Evolutionary conservation across 2,113 vertebrate species (phyloP), one percentile per base, ranked within the genome.

Genomic region (Erythrocercus mccallii): DNA sequence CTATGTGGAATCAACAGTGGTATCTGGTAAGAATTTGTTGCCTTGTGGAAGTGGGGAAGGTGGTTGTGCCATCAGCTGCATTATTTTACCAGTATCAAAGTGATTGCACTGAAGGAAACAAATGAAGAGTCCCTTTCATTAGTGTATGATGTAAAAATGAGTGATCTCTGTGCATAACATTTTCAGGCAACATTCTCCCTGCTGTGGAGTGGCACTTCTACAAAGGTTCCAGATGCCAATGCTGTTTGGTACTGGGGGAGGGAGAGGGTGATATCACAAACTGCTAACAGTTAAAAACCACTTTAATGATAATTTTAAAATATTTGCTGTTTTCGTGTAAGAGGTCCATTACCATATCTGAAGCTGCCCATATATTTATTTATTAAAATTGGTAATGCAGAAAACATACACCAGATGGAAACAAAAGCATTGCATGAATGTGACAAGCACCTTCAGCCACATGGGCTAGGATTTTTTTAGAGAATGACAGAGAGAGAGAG

Each of bases 1-100:
- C 99, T 10, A 99, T 99, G 99, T 99, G 99, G 99, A 99, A 98
- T 94, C 98, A 99, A 92, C 99, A 99, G 97, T 99, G 99, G 99
- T 99, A 99, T 89, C 97, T 99, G 98, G 99, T 99, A 98, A 98
- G 99, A 97, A 48, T 54, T 57, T 84, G 14, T 18, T 83, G 60
- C 22, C 6, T 6, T 35, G 10, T 56, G 48, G 30, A n/a, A 7
- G 2, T 7, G 31, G 23, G 37, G 15, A 8, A 27, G 38, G 48
- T 45, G 42, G 11, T 20, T 76, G n/a, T 60, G 47, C 72, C 54
- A 2, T 48, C 54, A 71, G 48, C 17, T 72, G 45, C 57, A 4
- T n/a, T 71, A 4, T 79, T 87, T 78, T 13, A 13, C 20, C 31
- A 5, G 8, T 38, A 8, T 38, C 40, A 30, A 30, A 70, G 64